phyloP scores from a whole-genome alignment of 1,140 invertebrate genomes.

The Zelostemma sp. region DNA sequence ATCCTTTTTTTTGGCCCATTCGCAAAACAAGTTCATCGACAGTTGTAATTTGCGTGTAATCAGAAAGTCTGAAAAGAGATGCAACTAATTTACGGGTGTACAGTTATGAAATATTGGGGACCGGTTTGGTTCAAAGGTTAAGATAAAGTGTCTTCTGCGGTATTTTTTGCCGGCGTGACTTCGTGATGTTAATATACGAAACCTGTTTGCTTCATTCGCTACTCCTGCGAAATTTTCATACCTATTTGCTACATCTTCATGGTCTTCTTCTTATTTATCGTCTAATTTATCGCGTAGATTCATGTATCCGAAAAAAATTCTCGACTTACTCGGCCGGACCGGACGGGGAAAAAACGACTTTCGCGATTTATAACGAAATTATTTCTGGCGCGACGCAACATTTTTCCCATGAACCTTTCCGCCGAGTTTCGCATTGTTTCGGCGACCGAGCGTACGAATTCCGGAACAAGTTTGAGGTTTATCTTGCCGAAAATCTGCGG shows the following conservation, averaged over 20 bases:
- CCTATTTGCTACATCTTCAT: slow-evolving; percentile 35
- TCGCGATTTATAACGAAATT: slow-evolving; percentile 14
- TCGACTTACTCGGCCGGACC: too few species aligned
- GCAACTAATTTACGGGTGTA: slow-evolving; percentile 31
- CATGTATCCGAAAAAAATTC: slow-evolving; percentile 11
- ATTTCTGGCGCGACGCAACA: background rate
- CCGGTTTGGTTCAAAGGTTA: slow-evolving; percentile 50
- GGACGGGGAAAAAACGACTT: slow-evolving; percentile 7
- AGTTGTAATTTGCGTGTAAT: slow-evolving; percentile 42
- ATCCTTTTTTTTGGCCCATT: too few species aligned
- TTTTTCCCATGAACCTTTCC: too few species aligned
- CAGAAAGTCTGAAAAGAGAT: slow-evolving; percentile 32
- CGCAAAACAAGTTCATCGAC: background rate
- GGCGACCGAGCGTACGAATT: too few species aligned
- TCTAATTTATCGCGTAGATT: slow-evolving; percentile 33
- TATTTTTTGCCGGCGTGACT: slow-evolving; percentile 26
- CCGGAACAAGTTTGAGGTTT: too few species aligned
- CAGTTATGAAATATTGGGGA: slow-evolving; percentile 42
- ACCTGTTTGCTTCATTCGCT: slow-evolving; percentile 33
- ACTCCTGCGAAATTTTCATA: slow-evolving; percentile 41
- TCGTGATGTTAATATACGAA: slow-evolving; percentile 37
- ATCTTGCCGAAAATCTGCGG: too few species aligned
- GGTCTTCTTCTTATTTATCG: slow-evolving; percentile 42
- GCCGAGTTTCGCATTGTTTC: too few species aligned
- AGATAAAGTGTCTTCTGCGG: slow-evolving; percentile 39